phyloP scores from a whole-genome alignment of 2,113 vertebrate species.

The Paratilapia polleni region DNA sequence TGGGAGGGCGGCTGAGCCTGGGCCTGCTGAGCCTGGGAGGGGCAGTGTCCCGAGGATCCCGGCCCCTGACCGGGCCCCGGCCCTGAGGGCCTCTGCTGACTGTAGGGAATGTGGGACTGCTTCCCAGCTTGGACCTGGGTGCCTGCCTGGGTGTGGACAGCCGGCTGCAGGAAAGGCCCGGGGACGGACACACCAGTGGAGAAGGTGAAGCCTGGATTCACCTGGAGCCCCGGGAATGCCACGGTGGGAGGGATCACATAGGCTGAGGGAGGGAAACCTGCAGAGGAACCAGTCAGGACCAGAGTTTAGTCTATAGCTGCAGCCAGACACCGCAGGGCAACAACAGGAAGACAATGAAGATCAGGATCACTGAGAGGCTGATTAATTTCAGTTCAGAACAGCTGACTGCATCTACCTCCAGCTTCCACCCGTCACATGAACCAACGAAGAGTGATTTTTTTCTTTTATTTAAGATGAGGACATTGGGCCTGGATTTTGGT shows the following conservation, averaged over 20 bases:
- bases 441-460: too few relatives aligned
- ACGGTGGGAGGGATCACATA: conserved; percentile 96
- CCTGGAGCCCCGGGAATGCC: conserved; percentile 87
- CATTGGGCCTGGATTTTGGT: too few relatives aligned
- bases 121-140: conserved; percentile 86
- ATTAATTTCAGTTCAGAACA: too few relatives aligned
- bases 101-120: conserved; percentile 98
- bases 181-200: conserved; percentile 92
- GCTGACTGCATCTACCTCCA: too few relatives aligned
- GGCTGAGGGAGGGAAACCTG: conserved; percentile 94
- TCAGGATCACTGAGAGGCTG: too few relatives aligned
- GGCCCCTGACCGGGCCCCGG: conserved; percentile 84
- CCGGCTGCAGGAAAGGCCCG: conserved; percentile 90
- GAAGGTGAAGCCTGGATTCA: conserved; percentile 95
- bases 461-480: too few relatives aligned
- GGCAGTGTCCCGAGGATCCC: conserved; percentile 84
- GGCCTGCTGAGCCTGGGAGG: conserved; percentile 85
- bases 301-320: background rate
- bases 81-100: conserved; percentile 96
- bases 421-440: too few relatives aligned
- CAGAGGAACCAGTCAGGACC: background rate
- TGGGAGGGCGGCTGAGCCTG: conserved; percentile 84
- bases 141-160: conserved; percentile 88
- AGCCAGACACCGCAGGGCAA: background rate
- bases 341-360: too few relatives aligned